A percentile compares a stretch with the other conserved stretches of the same genome.
Conservation (phyloP, 2,888 invertebrate genomes). For the Nysson spinosus region DNA sequence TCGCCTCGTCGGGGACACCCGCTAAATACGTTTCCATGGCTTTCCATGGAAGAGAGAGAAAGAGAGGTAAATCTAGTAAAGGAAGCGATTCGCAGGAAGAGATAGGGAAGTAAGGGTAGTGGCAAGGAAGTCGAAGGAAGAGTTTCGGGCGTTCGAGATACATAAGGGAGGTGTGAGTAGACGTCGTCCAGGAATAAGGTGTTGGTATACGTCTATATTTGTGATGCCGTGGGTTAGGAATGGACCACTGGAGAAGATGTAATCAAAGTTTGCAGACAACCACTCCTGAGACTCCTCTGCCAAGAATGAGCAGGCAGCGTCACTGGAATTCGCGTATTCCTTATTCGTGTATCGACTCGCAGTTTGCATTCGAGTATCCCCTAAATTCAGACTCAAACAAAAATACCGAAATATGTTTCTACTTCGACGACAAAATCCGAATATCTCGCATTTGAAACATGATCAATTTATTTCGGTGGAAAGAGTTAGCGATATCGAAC, state of each 20-base stretch:
- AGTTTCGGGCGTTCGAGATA: background rate
- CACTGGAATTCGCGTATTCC: constrained; percentile 62
- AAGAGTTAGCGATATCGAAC: too few relatives aligned
- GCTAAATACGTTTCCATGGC: constrained; percentile 57
- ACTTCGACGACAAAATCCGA: too few relatives aligned
- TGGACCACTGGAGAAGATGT: constrained; percentile 65
- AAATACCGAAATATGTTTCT: too few relatives aligned
- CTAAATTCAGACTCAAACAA: too few relatives aligned
- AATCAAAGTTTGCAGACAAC: constrained; percentile 73
- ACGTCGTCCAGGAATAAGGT: constrained; percentile 49
- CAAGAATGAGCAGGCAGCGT: constrained; percentile 52
- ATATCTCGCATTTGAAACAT: too few relatives aligned
- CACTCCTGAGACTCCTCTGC: constrained; percentile 55
- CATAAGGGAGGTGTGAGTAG: constrained; percentile 12
- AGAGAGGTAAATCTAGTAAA: constrained; percentile 35
- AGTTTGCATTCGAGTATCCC: too few relatives aligned
- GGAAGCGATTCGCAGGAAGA: background rate
- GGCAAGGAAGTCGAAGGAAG: background rate
- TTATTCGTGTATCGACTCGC: constrained; percentile 28
- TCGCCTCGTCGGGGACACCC: constrained; percentile 55
- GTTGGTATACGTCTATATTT: constrained; percentile 51
- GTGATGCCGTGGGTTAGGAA: constrained; percentile 36
- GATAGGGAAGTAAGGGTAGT: constrained; percentile 5
- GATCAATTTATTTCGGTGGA: too few relatives aligned
- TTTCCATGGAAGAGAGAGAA: constrained; percentile 26